Evolutionary conservation across 35 echinoderm and acorn worm genomes (phyloP).

Genomic region (Apostichopus parvimensis): DNA sequence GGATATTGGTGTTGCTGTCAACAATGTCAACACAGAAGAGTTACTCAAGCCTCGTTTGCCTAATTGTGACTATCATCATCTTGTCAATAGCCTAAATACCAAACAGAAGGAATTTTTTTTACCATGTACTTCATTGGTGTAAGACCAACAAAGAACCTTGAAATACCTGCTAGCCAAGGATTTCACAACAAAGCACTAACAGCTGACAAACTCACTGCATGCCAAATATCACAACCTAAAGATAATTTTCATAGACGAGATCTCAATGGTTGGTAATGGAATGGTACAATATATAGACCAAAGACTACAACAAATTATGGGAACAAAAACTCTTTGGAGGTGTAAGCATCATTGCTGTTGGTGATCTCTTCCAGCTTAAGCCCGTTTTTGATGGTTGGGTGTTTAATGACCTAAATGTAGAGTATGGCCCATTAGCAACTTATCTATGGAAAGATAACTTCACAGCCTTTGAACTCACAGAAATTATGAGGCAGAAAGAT

Average conservation of each 20-base stretch:
- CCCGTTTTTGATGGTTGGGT: conserved; percentile 54
- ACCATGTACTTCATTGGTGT: conserved; percentile 44
- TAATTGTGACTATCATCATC: conserved; percentile 15
- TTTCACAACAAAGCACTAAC: conserved; percentile 34
- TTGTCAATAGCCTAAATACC: conserved; percentile 30
- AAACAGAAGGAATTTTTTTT: conserved; percentile 53
- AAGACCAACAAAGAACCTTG: conserved; percentile 30
- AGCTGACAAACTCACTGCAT: conserved; percentile 28
- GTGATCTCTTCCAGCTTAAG: conserved; percentile 1
- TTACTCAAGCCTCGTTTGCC: not conserved
- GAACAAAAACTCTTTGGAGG: conserved; percentile 46
- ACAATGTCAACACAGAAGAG: conserved; percentile 16
- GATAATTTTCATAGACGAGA: not conserved
- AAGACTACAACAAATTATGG: conserved; percentile 52
- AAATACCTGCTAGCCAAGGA: not conserved
- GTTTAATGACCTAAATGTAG: not conserved
- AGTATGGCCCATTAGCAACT: conserved; percentile 31
- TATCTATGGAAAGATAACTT: conserved; percentile 44
- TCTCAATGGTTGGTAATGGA: conserved; percentile 54
- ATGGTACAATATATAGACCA: conserved; percentile 35
- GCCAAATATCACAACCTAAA: conserved; percentile 42
- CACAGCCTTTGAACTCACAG: conserved; percentile 41
- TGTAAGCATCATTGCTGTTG: conserved; percentile 24
- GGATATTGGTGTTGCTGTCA: conserved; percentile 52
- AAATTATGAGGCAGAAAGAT: conserved; percentile 70